These are phyloP conservation scores for Cephus cinctus DNA, from an alignment of 1,140 invertebrate species.

Conservation along the genomic window DNA sequence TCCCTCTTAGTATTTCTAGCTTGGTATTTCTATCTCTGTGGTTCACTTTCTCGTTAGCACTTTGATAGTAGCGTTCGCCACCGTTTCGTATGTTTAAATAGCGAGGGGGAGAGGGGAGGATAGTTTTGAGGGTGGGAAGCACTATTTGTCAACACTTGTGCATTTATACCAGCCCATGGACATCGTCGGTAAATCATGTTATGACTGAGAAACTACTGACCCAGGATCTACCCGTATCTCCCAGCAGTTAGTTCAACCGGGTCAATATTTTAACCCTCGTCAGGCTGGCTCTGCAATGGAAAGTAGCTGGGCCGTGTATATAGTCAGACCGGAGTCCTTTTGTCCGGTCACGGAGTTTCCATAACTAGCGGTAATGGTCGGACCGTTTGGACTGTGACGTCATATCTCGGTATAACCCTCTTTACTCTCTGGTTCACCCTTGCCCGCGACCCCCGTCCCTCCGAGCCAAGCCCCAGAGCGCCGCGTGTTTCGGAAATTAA, in stretches of 20 bases:
- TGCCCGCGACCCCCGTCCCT: not conserved
- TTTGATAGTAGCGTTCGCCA: slow-evolving; percentile 7
- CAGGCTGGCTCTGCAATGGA: no score
- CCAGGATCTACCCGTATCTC: slow-evolving; percentile 3
- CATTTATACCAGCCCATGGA: slow-evolving; percentile 27
- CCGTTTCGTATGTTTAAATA: slow-evolving; percentile 22
- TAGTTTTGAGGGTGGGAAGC: no score
- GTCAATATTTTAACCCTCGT: no score
- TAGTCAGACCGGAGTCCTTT: slow-evolving; percentile 26
- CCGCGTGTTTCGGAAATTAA: slow-evolving; percentile 7
- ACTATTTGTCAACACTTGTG: slow-evolving; percentile 36
- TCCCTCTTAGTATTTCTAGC: no score
- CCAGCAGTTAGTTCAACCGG: slow-evolving; percentile 1
- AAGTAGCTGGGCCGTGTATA: no score
- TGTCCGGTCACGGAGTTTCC: slow-evolving; percentile 31
- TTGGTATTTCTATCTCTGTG: no score
- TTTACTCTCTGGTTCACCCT: not conserved
- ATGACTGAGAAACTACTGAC: slow-evolving; percentile 28
- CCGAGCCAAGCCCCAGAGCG: not conserved
- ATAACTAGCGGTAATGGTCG: slow-evolving; percentile 30
- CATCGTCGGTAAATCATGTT: slow-evolving; percentile 31
- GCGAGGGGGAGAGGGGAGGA: no score
- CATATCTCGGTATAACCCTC: slow-evolving; percentile 15
- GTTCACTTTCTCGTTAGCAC: no score
- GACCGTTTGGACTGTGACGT: slow-evolving; percentile 23